Evolutionary conservation across 1,140 invertebrate genomes (phyloP).

Genomic region (Antheraea pernyi): DNA sequence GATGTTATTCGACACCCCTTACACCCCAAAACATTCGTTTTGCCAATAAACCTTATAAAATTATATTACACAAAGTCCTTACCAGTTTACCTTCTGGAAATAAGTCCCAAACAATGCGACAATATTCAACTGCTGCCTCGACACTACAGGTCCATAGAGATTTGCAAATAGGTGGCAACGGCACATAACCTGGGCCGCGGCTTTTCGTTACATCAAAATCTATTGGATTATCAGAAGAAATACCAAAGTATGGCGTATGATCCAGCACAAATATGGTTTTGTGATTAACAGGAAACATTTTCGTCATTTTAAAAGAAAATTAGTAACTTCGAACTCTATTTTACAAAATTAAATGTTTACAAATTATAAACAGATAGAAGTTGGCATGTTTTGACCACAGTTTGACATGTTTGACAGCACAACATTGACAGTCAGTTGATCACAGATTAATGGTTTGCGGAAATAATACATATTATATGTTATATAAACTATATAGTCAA

Average conservation of each 20-base stretch:
- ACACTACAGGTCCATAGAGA: constrained; percentile 97
- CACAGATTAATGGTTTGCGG: too few species aligned
- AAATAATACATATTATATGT: too few species aligned
- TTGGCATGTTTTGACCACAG: too few species aligned
- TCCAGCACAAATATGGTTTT: constrained; percentile 98
- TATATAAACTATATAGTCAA: too few species aligned
- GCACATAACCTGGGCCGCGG: constrained; percentile 83
- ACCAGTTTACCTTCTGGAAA: constrained; percentile 94
- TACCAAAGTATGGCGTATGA: constrained; percentile 93
- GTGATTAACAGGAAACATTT: constrained; percentile 83
- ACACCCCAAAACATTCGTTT: too few species aligned
- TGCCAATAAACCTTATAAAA: not conserved
- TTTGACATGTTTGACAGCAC: too few species aligned
- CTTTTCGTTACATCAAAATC: constrained; percentile 93
- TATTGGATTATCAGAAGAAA: constrained; percentile 91
- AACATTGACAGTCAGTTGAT: too few species aligned
- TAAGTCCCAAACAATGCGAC: constrained; percentile 97
- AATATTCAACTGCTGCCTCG: constrained; percentile 96
- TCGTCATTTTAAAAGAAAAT: not conserved
- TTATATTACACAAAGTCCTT: constrained; percentile 27
- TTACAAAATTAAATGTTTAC: not conserved
- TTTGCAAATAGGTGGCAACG: constrained; percentile 88
- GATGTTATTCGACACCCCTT: too few species aligned
- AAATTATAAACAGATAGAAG: not conserved
- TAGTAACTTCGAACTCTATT: too few species aligned